Evolutionary conservation across 1,140 invertebrate genomes (phyloP), one percentile per base, ranked within the genome.

Genomic region (Harpegnathos saltator): DNA sequence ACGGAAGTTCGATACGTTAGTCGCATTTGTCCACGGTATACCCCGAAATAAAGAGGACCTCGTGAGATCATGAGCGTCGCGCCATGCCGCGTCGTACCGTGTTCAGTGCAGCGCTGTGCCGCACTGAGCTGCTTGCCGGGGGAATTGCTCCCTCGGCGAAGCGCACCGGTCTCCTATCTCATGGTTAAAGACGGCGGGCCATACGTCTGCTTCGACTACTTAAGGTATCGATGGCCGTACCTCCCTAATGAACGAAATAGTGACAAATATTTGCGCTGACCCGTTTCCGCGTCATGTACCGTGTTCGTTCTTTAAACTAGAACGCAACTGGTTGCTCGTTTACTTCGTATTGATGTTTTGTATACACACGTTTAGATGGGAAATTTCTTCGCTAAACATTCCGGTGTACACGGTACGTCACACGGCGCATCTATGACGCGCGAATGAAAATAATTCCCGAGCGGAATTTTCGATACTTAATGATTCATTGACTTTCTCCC

Each of bases 1-100:
- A 87, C 85, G 82, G 83, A 91, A 90, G 87, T 90, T 91, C 91
- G 89, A 91, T 91, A 91, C 91, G 88, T 91, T 90, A 86, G 83
- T 88, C 80, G 88, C 89, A 89, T 91, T 91, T 91, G 87, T 91
- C 82, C 87, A 90, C 68, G 78, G 82, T 86, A 82, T 59, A 65
- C 61, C n/a, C 84, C 62, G 86, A 91, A 90, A 88, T 86, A 90
- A 91, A 83, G 81, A 78, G 59, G 63, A 44, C 14, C 78, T 56
- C 52, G 78, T 24, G 56, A 83, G 85, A 87, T 87, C 69, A 85
- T 80, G 73, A 65, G 52, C 58, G 50, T 44, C 9, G n/a, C 52
- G 54, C 56, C n/a, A 44, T 17, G 24, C 3, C 66, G 19, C 62
- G 14, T 29, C n/a, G n/a, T n/a, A n/a, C n/a, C n/a, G n/a, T n/a